Conservation (phyloP, 2,797 vertebrate genomes). For the Hydrolagus colliei region DNA sequence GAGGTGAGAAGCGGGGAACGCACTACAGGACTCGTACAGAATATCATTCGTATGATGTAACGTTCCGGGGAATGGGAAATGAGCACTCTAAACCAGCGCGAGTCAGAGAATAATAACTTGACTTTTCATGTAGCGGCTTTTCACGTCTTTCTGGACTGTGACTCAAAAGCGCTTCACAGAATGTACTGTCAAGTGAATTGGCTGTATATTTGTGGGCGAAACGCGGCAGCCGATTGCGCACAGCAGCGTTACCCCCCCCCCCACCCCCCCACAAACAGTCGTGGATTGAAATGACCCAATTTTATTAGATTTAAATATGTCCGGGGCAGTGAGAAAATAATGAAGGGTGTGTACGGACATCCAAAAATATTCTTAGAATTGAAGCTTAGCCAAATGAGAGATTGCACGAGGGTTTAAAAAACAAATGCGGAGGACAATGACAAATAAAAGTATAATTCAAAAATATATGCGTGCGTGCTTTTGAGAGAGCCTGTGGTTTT, state of each 20-base stretch:
- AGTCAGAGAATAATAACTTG: background rate
- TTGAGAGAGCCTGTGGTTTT: background rate
- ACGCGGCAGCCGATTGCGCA: no score
- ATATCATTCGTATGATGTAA: background rate
- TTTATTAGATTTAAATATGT: background rate
- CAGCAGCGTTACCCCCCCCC: no score
- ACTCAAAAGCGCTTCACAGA: no score
- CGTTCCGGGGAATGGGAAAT: background rate
- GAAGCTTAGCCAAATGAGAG: background rate
- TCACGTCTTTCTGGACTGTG: background rate
- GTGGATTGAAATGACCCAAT: no score
- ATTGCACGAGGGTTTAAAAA: background rate
- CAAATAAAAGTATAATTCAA: background rate
- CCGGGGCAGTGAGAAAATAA: background rate
- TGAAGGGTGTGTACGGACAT: background rate
- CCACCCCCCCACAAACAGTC: no score
- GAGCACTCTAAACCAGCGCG: no score
- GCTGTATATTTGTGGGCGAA: no score
- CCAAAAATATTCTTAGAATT: background rate
- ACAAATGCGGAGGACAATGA: background rate
- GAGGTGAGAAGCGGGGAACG: slow-evolving; percentile 57
- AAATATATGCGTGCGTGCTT: background rate
- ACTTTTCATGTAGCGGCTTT: background rate
- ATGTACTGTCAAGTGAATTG: no score
- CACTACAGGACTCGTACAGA: background rate